Evolutionary conservation across 2,113 vertebrate species (phyloP).

Genomic region (Procavia capensis): DNA sequence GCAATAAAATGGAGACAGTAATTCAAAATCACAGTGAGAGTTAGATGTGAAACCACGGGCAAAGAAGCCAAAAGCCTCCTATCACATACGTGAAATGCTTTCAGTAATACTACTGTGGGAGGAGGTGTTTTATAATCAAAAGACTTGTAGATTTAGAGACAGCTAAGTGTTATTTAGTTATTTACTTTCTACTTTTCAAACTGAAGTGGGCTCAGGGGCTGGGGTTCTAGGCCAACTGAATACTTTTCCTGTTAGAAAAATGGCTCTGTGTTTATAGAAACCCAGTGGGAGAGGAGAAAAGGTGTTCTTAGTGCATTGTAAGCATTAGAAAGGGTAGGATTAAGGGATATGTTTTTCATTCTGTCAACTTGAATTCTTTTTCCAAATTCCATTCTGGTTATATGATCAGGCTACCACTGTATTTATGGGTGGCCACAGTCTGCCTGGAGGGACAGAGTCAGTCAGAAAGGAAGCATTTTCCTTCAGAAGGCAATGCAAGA

Average conservation of each 20-base stretch:
- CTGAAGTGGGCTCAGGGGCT: not conserved
- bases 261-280: not conserved
- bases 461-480: slow-evolving; percentile 60
- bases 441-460: slow-evolving; percentile 43
- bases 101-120: not conserved
- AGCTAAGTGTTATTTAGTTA: not conserved
- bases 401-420: slow-evolving; percentile 58
- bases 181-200: slow-evolving; percentile 30
- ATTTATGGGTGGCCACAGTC: slow-evolving; percentile 69
- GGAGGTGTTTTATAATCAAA: not conserved
- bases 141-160: not conserved
- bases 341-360: slow-evolving; percentile 58
- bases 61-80: not conserved
- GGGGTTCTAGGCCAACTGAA: not conserved
- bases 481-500: slow-evolving; percentile 15
- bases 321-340: slow-evolving; percentile 61
- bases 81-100: not conserved
- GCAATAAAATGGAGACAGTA: not conserved
- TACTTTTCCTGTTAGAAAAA: not conserved
- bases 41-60: not conserved
- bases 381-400: slow-evolving; percentile 78
- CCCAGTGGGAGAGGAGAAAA: not conserved
- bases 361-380: slow-evolving; percentile 73
- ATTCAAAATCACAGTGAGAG: not conserved
- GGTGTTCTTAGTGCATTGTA: slow-evolving; percentile 45